Percentiles rank a stretch among this genome's conserved stretches.
Evolutionary conservation across 2,888 invertebrate species (phyloP).

Genomic region (Torymus aiolomorphi): DNA sequence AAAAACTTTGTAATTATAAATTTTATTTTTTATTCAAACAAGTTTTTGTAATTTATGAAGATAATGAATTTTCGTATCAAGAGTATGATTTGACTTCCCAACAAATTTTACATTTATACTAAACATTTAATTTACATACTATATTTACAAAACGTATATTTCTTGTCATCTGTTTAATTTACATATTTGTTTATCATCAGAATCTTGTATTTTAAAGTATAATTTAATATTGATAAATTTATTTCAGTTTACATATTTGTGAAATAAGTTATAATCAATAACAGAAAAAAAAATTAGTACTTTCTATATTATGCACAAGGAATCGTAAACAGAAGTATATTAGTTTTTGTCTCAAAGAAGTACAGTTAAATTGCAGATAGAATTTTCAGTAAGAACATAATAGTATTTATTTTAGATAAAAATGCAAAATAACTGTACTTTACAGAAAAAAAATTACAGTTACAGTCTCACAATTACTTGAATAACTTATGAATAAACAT

Average conservation of each 20-base stretch:
- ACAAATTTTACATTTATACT: conserved; percentile 5
- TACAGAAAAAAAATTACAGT: conserved; percentile 32
- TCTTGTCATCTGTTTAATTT: too few relatives aligned
- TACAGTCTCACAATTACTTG: conserved; percentile 16
- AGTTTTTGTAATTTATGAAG: too few relatives aligned
- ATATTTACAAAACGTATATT: conserved; percentile 16
- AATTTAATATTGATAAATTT: too few relatives aligned
- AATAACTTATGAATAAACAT: conserved; percentile 34
- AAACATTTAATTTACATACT: not conserved
- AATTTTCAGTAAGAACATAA: not conserved
- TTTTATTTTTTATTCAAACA: too few relatives aligned
- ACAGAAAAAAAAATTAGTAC: not conserved
- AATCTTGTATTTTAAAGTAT: too few relatives aligned
- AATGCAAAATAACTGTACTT: conserved; percentile 34
- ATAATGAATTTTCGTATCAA: too few relatives aligned
- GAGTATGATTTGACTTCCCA: conserved; percentile 29
- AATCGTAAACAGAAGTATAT: conserved; percentile 18
- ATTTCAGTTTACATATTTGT: too few relatives aligned
- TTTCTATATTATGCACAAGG: conserved; percentile 34
- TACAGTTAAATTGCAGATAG: conserved; percentile 30
- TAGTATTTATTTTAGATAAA: conserved; percentile 16
- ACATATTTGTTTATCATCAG: too few relatives aligned
- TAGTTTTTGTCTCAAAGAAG: conserved; percentile 8
- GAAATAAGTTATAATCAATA: not conserved
- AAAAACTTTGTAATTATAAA: too few relatives aligned